A percentile compares a stretch with the other conserved stretches of the same genome.
Evolutionary conservation across 2,888 invertebrate genomes (phyloP).

Genomic region (Eupithecia subumbrata): DNA sequence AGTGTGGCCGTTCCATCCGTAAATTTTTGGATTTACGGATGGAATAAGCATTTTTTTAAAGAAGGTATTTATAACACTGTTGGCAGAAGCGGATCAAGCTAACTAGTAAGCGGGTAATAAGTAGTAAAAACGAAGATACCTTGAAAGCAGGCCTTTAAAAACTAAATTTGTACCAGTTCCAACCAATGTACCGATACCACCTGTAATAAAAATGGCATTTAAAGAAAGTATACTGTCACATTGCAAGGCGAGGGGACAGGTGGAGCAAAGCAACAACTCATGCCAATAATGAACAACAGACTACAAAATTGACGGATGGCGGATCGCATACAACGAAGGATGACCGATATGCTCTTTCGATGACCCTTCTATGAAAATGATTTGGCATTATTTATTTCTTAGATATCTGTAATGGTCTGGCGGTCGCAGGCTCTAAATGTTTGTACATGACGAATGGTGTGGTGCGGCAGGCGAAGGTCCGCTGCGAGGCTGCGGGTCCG

Average conservation of each 20-base stretch:
- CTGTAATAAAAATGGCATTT: conserved; percentile 55
- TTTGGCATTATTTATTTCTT: too few relatives aligned
- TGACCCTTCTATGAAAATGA: too few relatives aligned
- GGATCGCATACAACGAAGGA: too few relatives aligned
- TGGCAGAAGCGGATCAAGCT: neutral
- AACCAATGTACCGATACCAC: conserved; percentile 89
- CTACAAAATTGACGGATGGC: too few relatives aligned
- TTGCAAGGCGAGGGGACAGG: neutral
- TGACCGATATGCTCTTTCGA: too few relatives aligned
- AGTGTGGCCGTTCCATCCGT: too few relatives aligned
- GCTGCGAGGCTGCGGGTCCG: too few relatives aligned
- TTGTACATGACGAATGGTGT: too few relatives aligned
- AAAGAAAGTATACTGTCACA: neutral
- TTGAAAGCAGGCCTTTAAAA: conserved; percentile 88
- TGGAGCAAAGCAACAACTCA: neutral
- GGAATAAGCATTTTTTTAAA: neutral
- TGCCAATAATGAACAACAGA: neutral
- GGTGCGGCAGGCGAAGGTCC: too few relatives aligned
- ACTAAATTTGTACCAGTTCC: conserved; percentile 91
- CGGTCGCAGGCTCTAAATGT: too few relatives aligned
- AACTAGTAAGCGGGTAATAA: neutral
- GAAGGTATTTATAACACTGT: neutral
- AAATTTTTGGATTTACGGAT: too few relatives aligned
- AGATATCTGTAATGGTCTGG: too few relatives aligned
- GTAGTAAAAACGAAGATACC: conserved; percentile 43